A percentile compares a stretch with the other conserved stretches of the same genome.
Conservation (phyloP, 2,113 vertebrate genomes). For the Mystacornis crossleyi region DNA sequence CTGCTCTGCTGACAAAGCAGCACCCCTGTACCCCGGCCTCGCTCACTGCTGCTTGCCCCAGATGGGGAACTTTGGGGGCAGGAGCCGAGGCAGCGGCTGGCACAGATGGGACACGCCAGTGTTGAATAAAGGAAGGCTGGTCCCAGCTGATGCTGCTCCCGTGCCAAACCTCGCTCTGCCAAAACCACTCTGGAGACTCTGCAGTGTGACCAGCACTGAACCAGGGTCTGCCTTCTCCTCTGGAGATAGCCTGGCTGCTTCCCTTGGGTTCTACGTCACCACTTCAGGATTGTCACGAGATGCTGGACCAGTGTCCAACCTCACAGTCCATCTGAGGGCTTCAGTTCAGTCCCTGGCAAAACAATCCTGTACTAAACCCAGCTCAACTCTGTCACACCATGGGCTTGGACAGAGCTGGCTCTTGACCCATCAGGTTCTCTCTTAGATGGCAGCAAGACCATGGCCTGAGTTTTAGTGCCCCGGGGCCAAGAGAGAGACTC, state of each 20-base stretch:
- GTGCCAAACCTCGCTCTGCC: background rate
- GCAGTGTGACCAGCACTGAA: background rate
- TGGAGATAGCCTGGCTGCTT: background rate
- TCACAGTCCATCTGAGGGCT: background rate
- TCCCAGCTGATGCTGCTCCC: background rate
- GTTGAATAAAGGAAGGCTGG: background rate
- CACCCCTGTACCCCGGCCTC: accelerated
- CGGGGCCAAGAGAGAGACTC: background rate
- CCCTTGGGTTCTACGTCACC: background rate
- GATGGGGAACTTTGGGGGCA: background rate
- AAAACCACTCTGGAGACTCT: background rate
- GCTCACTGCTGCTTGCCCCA: background rate
- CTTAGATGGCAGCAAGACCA: background rate
- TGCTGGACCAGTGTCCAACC: background rate
- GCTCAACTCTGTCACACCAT: accelerated
- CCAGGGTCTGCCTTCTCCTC: background rate
- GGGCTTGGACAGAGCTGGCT: background rate
- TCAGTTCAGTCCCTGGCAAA: background rate
- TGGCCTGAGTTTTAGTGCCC: background rate
- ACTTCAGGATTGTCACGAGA: background rate
- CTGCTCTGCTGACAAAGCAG: background rate
- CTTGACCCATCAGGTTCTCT: background rate
- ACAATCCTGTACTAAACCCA: background rate
- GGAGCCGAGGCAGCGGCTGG: background rate
- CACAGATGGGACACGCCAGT: background rate